These are phyloP conservation scores for Brachionus rotundiformis DNA, from an alignment of 1,140 invertebrate species.

Conservation along the genomic window DNA sequence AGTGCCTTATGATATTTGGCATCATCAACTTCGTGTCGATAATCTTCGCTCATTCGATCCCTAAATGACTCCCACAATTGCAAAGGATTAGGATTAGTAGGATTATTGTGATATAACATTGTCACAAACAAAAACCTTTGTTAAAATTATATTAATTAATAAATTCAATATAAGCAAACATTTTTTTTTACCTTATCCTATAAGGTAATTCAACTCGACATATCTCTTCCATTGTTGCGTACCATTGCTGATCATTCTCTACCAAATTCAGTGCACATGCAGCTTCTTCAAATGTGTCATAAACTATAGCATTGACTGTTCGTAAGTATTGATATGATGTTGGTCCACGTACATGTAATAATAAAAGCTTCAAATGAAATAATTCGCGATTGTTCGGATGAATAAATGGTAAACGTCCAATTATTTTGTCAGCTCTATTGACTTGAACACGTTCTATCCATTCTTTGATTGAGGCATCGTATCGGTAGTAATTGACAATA, in stretches of 20 bases:
- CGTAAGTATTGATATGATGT: not conserved
- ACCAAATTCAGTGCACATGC: not conserved
- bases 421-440: too few relatives aligned
- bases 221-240: not conserved
- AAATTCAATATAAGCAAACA: too few relatives aligned
- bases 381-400: not conserved
- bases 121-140: not conserved
- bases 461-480: not conserved
- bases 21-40: too few relatives aligned
- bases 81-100: too few relatives aligned
- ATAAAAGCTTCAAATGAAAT: not conserved
- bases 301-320: not conserved
- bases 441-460: not conserved
- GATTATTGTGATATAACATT: not conserved
- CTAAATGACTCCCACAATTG: too few relatives aligned
- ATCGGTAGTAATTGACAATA: too few relatives aligned
- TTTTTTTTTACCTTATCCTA: too few relatives aligned
- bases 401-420: not conserved
- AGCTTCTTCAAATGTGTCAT: not conserved
- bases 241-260: not conserved
- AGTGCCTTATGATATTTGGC: too few relatives aligned
- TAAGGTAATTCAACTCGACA: not conserved
- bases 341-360: not conserved
- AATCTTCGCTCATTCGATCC: too few relatives aligned
- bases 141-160: too few relatives aligned